Percentiles rank a stretch among this genome's conserved stretches.
Evolutionary conservation across 2,113 vertebrate genomes (phyloP).

Genomic region (Chaetorhynchus papuensis): DNA sequence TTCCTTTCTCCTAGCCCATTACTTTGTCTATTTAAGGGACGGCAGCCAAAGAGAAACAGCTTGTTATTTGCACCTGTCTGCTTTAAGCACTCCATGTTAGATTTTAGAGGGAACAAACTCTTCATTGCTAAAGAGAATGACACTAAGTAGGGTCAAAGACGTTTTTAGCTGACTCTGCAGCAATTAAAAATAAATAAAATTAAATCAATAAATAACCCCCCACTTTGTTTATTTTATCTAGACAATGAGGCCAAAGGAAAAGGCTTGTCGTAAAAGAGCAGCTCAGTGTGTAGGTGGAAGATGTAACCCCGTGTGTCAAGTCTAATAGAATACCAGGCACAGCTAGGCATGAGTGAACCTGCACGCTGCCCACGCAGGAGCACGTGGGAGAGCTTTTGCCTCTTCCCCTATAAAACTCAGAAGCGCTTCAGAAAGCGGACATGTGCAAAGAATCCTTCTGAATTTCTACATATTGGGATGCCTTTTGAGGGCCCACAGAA

Average conservation of each 20-base stretch:
- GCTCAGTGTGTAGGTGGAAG: not conserved
- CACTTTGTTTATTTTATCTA: not conserved
- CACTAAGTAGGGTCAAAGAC: not conserved
- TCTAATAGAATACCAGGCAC: not conserved
- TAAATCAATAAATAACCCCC: not conserved
- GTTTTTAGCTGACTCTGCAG: not conserved
- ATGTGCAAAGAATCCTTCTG: not conserved
- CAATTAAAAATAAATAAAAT: not conserved
- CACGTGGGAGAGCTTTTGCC: not conserved
- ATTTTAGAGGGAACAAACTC: constrained; percentile 5
- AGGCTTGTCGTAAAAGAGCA: not conserved
- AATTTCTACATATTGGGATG: not conserved
- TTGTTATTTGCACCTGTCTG: constrained; percentile 73
- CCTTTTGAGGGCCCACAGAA: not conserved
- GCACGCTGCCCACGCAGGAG: not conserved
- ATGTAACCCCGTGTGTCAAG: not conserved
- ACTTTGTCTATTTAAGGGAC: constrained; percentile 53
- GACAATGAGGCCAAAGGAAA: not conserved
- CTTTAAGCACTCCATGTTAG: constrained; percentile 34
- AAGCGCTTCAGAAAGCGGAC: not conserved
- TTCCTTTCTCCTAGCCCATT: constrained; percentile 35
- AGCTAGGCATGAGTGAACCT: not conserved
- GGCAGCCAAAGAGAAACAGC: constrained; percentile 65
- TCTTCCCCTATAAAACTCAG: not conserved
- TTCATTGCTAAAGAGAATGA: constrained; percentile 41